Evolutionary conservation across 2,113 vertebrate genomes (phyloP), one percentile per base, ranked within the genome.

Genomic region (Dromas ardeola): DNA sequence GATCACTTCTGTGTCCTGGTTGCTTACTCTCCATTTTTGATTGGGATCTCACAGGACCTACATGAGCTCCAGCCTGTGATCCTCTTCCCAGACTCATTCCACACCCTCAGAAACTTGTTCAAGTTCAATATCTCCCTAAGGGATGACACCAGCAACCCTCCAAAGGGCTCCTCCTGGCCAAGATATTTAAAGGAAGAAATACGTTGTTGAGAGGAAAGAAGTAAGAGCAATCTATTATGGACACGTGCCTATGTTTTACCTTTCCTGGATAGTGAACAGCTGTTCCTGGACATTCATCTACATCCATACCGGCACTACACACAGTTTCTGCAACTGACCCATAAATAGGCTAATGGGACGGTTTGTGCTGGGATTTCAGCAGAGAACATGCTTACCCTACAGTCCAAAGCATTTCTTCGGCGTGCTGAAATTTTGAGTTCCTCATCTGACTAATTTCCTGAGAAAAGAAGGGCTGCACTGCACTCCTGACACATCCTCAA

Each of bases 171-270:
- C 6, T 17, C 34, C 49, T 42, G 29, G 17, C 40, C 18, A 21
- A 59, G 32, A 50, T 26, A 45, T 14, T 20, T 61, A 49, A 52
- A 71, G 30, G 18, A 63, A 88, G 4, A n/a, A 1, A 5, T 3
- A 58, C 2, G 12, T 18, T 42, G 5, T 18, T 34, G 25, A 22
- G 11, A 88, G 18, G 22, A 77, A 83, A 59, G 22, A 32, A 52
- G 27, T n/a, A 20, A 50, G 36, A 69, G 9, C 32, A 65, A 36
- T 58, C 34, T 82, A 8, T 38, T 63, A 25, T 4, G 30, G 52
- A 47, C 11, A 45, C 0, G 0, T 53, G 43, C 11, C 26, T 92
- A 0, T 14, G 16, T 67, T 93, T 78, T 42, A 32, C 6, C 8
- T 73, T 79, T 66, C 23, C 43, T 34, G 23, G 29, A 45, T 7